These are phyloP conservation scores for Crocodylus rhombifer DNA, from an alignment of 2,797 vertebrate genomes.

Conservation along the genomic window DNA sequence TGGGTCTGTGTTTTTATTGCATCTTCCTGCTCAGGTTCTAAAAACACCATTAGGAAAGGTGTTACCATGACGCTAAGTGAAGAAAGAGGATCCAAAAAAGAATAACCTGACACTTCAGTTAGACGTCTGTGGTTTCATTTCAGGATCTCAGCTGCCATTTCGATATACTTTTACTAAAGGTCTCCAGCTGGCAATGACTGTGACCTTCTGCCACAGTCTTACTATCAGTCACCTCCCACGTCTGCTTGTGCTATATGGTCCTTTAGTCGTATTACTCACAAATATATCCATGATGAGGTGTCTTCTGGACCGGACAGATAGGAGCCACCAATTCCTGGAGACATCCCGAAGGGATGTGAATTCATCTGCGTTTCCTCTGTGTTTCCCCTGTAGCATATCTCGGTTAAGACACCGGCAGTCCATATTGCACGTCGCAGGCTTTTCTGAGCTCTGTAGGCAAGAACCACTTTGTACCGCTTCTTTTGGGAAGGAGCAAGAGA, in stretches of 20 bases:
- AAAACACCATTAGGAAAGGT: not conserved
- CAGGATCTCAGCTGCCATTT: not conserved
- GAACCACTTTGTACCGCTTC: not conserved
- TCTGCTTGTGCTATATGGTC: not conserved
- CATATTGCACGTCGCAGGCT: not conserved
- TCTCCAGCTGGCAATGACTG: not conserved
- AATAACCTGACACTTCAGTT: not conserved
- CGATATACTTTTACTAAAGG: not conserved
- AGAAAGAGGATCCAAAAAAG: not conserved
- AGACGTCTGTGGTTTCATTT: not conserved
- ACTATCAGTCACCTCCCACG: not conserved
- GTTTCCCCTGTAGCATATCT: not conserved
- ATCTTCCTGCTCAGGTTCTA: not conserved
- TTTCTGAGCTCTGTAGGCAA: not conserved
- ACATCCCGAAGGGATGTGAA: not conserved
- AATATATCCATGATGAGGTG: not conserved
- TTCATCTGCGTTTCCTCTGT: not conserved
- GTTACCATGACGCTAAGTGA: not conserved
- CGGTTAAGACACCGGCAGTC: not conserved
- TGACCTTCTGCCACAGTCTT: not conserved
- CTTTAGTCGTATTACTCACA: not conserved
- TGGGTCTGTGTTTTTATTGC: not conserved
- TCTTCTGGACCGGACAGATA: accelerated
- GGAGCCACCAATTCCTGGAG: not conserved
- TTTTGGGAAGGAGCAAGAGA: not conserved